Conservation (phyloP, 2,888 invertebrate genomes). For the Pemphredon lugubris region DNA sequence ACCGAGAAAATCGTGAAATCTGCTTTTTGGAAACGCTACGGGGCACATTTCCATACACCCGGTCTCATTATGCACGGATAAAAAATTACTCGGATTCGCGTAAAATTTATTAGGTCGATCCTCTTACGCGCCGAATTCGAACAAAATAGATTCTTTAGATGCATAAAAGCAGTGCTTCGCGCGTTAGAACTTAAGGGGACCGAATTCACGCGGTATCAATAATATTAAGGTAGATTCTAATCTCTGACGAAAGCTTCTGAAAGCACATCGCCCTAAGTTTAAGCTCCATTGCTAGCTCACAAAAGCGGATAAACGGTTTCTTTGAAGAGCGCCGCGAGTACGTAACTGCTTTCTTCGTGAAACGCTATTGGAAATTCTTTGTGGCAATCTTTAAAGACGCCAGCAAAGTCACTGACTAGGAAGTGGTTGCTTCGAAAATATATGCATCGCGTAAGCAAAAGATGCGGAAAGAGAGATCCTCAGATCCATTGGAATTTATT, state of each 20-base stretch:
- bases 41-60: no score
- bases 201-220: no score
- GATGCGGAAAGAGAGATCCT: neutral
- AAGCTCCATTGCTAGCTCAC: slow-evolving; percentile 30
- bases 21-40: no score
- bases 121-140: no score
- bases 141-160: no score
- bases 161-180: no score
- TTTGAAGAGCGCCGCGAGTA: slow-evolving; percentile 38
- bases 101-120: no score
- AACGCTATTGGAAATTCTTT: slow-evolving; percentile 64
- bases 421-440: slow-evolving; percentile 28
- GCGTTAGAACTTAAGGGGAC: neutral
- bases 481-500: no score
- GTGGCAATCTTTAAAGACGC: slow-evolving; percentile 35
- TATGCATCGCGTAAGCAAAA: neutral
- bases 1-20: no score
- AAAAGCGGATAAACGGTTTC: slow-evolving; percentile 49
- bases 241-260: slow-evolving; percentile 3
- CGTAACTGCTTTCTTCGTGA: slow-evolving; percentile 40
- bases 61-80: no score
- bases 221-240: slow-evolving; percentile 1
- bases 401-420: slow-evolving; percentile 30
- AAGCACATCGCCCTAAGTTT: slow-evolving; percentile 25
- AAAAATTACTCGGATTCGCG: no score